Base-by-base conservation (phyloP, 2,113 vertebrate species). In the Taurulus bubalis region DNA sequence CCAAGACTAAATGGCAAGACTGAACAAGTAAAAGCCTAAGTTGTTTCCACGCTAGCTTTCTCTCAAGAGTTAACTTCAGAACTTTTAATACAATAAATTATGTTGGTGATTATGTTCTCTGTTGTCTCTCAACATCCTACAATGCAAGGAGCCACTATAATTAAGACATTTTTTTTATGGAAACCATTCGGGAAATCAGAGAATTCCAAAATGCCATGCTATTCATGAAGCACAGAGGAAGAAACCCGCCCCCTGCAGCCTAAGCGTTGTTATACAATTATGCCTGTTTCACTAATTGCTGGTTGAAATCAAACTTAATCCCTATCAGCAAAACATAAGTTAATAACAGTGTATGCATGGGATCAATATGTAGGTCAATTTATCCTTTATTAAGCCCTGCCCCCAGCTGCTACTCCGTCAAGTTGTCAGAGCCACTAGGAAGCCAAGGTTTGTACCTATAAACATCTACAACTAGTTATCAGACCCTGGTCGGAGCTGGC, bases 11-110 rank as follows among this genome's bases (percentile, higher is more conserved):
- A 75, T 81, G 59, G 59, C 6, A 7, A 63, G 51, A 77, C 80
- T 71, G 38, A 90, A 75, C 51, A 53, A 66, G 72, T 83, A 38
- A 63, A 49, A 71, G 53, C 42, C 36, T 20, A 16, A 77, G 77
- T 82, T 78, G 58, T 82, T 66, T 76, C 38, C 12, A 80, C 0
- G 0, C 40, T 11, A 12, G 73, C 65, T 68, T 64, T 36, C 34
- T 40, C n/a, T 32, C 62, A 40, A 36, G 58, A 79, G 67, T 76
- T 71, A 49, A 82, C 32, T 53, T 69, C 12, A 59, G 2, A 80
- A 80, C 73, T 83, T 82, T 71, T 74, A 80, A 79, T 40, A 60
- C 68, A 75, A 79, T 63, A 85, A 89, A 87, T 59, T 12, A 64
- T 65, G 26, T 73, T 55, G 26, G 71, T 77, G 56, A 77, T 84